A percentile compares a stretch with the other conserved stretches of the same genome.
phyloP scores from a whole-genome alignment of 1,140 invertebrate genomes.

The Antheraea pernyi region DNA sequence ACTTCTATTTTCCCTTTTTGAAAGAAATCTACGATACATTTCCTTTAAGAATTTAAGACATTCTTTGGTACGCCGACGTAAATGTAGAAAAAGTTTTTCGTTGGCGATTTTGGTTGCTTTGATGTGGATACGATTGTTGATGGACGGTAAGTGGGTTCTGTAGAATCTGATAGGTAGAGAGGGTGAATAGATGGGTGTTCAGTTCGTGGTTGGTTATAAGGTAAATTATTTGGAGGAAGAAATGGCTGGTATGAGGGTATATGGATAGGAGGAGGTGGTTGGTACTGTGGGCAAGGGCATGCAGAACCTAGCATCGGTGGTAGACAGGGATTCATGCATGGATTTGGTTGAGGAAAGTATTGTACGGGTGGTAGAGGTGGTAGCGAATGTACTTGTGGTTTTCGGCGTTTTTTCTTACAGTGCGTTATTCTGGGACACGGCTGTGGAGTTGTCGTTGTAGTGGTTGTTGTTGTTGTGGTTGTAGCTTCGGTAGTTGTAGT shows the following conservation, averaged over 20 bases:
- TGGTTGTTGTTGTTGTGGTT: constrained; percentile 24
- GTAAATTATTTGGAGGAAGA: not conserved
- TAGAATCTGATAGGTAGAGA: not conserved
- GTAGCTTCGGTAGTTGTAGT: constrained; percentile 22
- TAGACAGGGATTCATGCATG: not conserved
- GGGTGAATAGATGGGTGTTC: not conserved
- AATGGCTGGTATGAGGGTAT: not conserved
- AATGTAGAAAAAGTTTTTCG: constrained; percentile 31
- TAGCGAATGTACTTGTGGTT: not conserved
- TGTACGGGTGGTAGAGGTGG: not conserved
- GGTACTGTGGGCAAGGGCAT: not conserved
- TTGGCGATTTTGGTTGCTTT: not conserved
- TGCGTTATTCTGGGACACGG: constrained; percentile 25
- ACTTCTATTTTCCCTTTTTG: too few relatives aligned
- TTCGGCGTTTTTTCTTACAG: constrained; percentile 24
- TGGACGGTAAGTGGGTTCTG: not conserved
- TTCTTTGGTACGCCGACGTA: constrained; percentile 52
- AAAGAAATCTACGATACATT: not conserved
- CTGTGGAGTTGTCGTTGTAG: constrained; percentile 28
- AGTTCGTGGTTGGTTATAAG: not conserved
- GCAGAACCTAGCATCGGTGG: not conserved
- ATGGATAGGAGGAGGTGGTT: not conserved
- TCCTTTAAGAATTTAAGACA: constrained; percentile 16
- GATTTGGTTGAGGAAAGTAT: not conserved
- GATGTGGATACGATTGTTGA: not conserved